Evolutionary conservation across 2,888 invertebrate genomes (phyloP).

Genomic region (Conchocele bisecta): DNA sequence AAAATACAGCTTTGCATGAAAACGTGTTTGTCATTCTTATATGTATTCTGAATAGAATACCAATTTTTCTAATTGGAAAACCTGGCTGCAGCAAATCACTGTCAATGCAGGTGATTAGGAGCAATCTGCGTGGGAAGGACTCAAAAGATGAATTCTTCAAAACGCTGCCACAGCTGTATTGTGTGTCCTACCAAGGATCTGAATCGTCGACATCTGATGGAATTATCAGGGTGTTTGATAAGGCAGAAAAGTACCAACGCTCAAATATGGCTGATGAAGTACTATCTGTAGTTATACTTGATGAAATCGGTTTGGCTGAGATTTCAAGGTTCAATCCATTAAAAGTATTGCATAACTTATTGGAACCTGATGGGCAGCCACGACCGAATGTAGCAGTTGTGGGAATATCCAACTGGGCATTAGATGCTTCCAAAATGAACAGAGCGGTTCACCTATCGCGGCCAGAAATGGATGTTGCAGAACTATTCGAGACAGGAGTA

Average conservation of each 20-base stretch:
- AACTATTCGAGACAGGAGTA: conserved; percentile 61
- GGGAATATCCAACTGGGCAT: conserved; percentile 71
- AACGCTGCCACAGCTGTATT: conserved; percentile 60
- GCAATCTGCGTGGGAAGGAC: conserved; percentile 67
- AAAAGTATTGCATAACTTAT: conserved; percentile 69
- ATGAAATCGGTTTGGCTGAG: conserved; percentile 75
- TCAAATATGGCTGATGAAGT: conserved; percentile 55
- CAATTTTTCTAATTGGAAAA: conserved; percentile 70
- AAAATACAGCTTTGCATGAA: conserved; percentile 66
- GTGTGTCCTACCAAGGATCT: conserved; percentile 70
- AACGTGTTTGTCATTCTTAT: conserved; percentile 70
- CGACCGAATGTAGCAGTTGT: conserved; percentile 70
- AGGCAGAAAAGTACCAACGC: conserved; percentile 64
- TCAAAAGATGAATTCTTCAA: conserved; percentile 64
- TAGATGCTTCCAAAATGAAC: conserved; percentile 77
- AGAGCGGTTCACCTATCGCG: conserved; percentile 71
- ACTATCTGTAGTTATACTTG: conserved; percentile 69
- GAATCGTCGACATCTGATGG: conserved; percentile 73
- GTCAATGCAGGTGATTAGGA: conserved; percentile 66
- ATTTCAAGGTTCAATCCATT: conserved; percentile 70
- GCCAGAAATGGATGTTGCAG: conserved; percentile 67
- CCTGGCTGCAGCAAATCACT: conserved; percentile 72
- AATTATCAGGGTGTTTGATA: conserved; percentile 70
- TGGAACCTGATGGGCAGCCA: conserved; percentile 64
- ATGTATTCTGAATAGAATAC: conserved; percentile 66